Conservation (phyloP, 2,797 vertebrate species). For the Octomys mimax region DNA sequence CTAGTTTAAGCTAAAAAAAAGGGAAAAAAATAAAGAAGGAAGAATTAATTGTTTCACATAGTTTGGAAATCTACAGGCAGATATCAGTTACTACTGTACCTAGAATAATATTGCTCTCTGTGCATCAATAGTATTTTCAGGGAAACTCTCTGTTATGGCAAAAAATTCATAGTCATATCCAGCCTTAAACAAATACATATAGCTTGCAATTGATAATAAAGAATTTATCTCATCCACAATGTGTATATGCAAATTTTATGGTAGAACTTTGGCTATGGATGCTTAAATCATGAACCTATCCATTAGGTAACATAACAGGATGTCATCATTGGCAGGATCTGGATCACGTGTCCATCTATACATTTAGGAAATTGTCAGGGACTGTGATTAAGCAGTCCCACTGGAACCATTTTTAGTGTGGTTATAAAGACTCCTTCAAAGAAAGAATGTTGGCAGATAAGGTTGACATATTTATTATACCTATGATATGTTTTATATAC, state of each 20-base stretch:
- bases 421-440: background rate
- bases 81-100: background rate
- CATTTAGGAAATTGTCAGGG: background rate
- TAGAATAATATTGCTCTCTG: background rate
- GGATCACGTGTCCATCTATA: background rate
- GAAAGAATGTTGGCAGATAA: background rate
- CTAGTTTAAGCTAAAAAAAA: slow-evolving; percentile 37
- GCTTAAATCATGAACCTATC: background rate
- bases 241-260: background rate
- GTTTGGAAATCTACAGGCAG: background rate
- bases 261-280: slow-evolving; percentile 18
- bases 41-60: background rate
- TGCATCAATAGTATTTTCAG: slow-evolving; percentile 4
- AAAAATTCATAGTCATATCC: background rate
- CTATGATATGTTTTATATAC: background rate
- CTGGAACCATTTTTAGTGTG: background rate
- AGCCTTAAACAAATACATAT: background rate
- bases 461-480: background rate
- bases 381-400: background rate
- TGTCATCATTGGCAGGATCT: background rate
- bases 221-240: background rate
- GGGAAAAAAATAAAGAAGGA: background rate
- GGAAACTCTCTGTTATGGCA: background rate
- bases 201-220: background rate
- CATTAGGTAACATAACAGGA: background rate